phyloP scores from a whole-genome alignment of 1,140 invertebrate genomes.

The Helicoverpa zea region DNA sequence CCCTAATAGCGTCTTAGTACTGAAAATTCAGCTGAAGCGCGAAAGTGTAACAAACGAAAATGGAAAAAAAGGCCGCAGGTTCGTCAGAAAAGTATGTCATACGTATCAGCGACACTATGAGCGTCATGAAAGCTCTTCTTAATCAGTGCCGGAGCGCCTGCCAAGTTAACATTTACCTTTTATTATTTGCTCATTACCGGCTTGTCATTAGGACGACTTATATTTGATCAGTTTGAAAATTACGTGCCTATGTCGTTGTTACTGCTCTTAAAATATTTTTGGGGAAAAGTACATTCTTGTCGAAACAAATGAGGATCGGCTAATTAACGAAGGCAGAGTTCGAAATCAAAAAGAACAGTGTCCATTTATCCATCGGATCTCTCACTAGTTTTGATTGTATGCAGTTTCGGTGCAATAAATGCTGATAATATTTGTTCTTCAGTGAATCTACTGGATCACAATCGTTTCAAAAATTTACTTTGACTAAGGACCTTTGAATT shows the following conservation, averaged over 20 bases:
- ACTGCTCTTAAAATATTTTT: neutral
- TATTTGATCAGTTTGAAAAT: neutral
- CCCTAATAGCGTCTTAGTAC: neutral
- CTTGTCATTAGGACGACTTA: neutral
- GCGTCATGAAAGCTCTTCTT: conserved; percentile 60
- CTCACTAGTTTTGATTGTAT: too few species aligned
- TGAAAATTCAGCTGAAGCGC: neutral
- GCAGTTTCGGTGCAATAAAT: too few species aligned
- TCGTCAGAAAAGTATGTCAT: conserved; percentile 63
- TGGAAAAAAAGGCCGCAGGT: conserved; percentile 41
- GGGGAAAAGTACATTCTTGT: neutral
- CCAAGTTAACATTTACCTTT: conserved; percentile 31
- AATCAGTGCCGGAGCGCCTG: conserved; percentile 56
- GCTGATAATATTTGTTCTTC: too few species aligned
- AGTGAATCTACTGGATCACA: too few species aligned
- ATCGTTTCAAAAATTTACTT: neutral
- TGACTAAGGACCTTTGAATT: neutral
- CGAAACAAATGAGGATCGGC: too few species aligned
- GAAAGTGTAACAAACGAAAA: conserved; percentile 52
- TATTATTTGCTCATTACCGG: conserved; percentile 10
- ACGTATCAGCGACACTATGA: conserved; percentile 54
- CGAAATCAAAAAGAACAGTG: too few species aligned
- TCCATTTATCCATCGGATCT: too few species aligned
- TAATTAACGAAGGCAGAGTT: too few species aligned
- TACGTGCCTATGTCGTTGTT: neutral